These are phyloP conservation scores for Sycobia sp. DNA, from an alignment of 1,140 invertebrate genomes.

Conservation along the genomic window DNA sequence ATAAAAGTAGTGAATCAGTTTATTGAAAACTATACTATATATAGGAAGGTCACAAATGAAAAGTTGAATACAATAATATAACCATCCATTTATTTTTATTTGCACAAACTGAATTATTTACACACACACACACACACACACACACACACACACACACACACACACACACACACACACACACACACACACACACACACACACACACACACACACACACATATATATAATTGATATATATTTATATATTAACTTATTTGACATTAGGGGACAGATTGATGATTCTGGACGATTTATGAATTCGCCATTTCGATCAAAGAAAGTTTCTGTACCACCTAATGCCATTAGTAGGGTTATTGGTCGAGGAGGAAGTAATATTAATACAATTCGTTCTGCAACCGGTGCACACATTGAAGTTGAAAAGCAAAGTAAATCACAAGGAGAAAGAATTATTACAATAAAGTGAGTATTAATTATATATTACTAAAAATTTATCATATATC, in stretches of 20 bases:
- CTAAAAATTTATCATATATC: too few relatives aligned
- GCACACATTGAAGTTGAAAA: constrained; percentile 98
- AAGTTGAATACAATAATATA: not conserved
- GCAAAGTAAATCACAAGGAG: constrained; percentile 90
- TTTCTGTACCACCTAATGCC: constrained; percentile 90
- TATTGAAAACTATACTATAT: too few relatives aligned
- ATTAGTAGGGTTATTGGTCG: constrained; percentile 95
- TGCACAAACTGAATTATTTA: not conserved
- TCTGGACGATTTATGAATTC: constrained; percentile 60
- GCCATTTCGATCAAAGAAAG: constrained; percentile 73
- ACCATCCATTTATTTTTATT: not conserved
- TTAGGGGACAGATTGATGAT: constrained; percentile 58
- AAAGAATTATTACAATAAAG: constrained; percentile 94
- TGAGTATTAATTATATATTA: constrained; percentile 55
- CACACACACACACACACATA: too few relatives aligned
- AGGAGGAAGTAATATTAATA: constrained; percentile 95
- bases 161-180: not conserved
- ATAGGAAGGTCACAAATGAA: too few relatives aligned
- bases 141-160: not conserved
- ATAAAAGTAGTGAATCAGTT: not conserved
- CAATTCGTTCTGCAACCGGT: constrained; percentile 90
- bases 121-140: not conserved
- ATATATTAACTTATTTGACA: not conserved
- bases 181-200: too few relatives aligned
- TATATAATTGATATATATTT: too few relatives aligned